Evolutionary conservation across 2,113 vertebrate species (phyloP), one percentile per base, ranked within the genome.

Genomic region (Actenoides lindsayi): DNA sequence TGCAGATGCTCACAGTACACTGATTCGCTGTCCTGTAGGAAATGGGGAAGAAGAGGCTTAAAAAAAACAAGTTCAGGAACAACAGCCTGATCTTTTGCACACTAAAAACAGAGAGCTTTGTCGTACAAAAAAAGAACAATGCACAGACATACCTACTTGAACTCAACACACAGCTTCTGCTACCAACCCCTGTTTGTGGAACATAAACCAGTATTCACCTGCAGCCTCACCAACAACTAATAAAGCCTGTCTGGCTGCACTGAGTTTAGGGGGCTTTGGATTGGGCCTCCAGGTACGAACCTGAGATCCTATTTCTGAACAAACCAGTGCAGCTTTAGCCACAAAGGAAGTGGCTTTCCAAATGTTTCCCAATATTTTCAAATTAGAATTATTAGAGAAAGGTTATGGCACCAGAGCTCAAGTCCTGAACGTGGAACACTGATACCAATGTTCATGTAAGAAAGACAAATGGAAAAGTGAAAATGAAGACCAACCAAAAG

Each of bases 21-120:
- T 19, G 98, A 97, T 70, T 99, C 99, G 91, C 99, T 99, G 31
- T 99, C 98, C 99, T 99, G 92, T 14, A 87, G n/a, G 68, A 93
- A 95, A 92, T 71, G 0, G 0, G 10, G 27, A 77, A 50, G 16
- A 88, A 12, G 7, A 64, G 24, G 6, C 41, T 84, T 75, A 4
- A 64, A 27, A 74, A 39, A 42, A 19, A 17, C 21, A 42, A 77
- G 8, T 10, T 70, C 30, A 76, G 39, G 35, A 90, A 54, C 68
- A 64, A 71, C 50, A 85, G 63, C 6, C 41, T 86, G 42, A 23
- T 48, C 73, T 93, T 90, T 87, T 70, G 69, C 27, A 21, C 9
- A 9, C 57, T 80, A 53, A 74, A 86, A 92, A 86, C 13, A 0
- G 1, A 62, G 4, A 76, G n/a, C 30, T 44, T 41, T 27, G 3